Evolutionary conservation across 2,797 vertebrate genomes (phyloP), one percentile per base, ranked within the genome.

Genomic region (Xenentodon cancila): DNA sequence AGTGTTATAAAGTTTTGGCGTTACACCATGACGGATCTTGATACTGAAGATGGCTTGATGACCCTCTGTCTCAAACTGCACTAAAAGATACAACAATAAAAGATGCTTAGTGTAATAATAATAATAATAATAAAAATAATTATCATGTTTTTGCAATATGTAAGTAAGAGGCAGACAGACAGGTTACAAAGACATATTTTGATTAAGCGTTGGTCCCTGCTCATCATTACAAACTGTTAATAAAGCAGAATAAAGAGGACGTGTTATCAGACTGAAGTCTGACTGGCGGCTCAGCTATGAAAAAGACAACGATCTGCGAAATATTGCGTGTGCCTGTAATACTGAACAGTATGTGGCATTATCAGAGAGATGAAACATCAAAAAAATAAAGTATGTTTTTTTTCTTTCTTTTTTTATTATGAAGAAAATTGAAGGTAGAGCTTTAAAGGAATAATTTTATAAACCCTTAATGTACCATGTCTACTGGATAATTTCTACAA

Each of bases 1-100:
- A 0, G 93, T 90, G 50, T 95, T 93, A 68, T 97, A 97, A 44
- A 98, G 91, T 79, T 94, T 94, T 3, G 96, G 96, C 1, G 94
- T 94, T 7, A 90, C 86, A 0, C 92, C 91, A 4, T 97, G 95
- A 46, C 91, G 94, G 61, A 98, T 92, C 78, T 92, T 95, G 80
- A 98, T 95, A 59, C 82, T 91, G 87, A 98, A 97, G 66, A 78
- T 59, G 7, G 93, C 94, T 60, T 89, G 92, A 81, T 97, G 94
- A 20, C 94, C 94, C 22, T 94, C 89, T 0, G 95, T 95, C 90
- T 95, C 91, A 71, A 98, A 91, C 79, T 94, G 94, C 84, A 97
- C 97, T 98, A 80, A 77, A 92, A 91, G 48, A 79, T 54, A 80
- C 16, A 84, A 64, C 2, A 70, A 75, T 59, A n/a, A 16, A 71